Evolutionary conservation across 2,888 invertebrate genomes (phyloP), one percentile per base, ranked within the genome.

Genomic region (Arrhopalites spinosus): DNA sequence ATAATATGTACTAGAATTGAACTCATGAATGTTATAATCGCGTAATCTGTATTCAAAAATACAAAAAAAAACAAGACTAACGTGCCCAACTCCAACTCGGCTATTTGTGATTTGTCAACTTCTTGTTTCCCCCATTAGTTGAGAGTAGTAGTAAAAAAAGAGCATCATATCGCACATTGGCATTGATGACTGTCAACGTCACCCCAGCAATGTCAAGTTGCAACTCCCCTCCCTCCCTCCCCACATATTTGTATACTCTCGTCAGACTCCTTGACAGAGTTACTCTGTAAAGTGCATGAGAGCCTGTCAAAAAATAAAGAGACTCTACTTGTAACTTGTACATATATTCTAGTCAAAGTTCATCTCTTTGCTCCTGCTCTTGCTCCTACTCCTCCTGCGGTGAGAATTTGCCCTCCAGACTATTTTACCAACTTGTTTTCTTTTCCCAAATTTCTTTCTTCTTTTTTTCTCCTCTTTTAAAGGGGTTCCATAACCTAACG

Each of bases 351-450:
- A 3, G 11, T 3, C 3, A 36, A 11, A 36, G 36, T 36, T 36
- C 36, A 36, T 11, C 36, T 36, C 36, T n/a, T n/a, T n/a, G n/a
- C n/a, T n/a, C n/a, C n/a, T n/a, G n/a, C n/a, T n/a, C n/a, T n/a
- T n/a, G n/a, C n/a, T n/a, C 30, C 23, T 59, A 8, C 15, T 43
- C 17, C 66, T 45, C 66, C 66, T 45, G 66, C 45, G 66, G 66
- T 43, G 66, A 66, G 66, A 66, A 66, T 66, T 66, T 66, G 66
- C 66, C 45, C 45, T n/a, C 17, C 15, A 23, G 25, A 66, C 66
- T 66, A 66, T 66, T 64, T 23, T 45, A 45, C 66, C 13, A 66
- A 66, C 66, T 66, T 66, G 66, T 66, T 66, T 66, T 36, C 30
- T 64, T 30, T 0, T 30, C 15, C 53, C 1, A 15, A 61, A 25